Evolutionary conservation across 2,888 invertebrate genomes (phyloP), one percentile per base, ranked within the genome.

Genomic region (Pristionchus entomophagus): DNA sequence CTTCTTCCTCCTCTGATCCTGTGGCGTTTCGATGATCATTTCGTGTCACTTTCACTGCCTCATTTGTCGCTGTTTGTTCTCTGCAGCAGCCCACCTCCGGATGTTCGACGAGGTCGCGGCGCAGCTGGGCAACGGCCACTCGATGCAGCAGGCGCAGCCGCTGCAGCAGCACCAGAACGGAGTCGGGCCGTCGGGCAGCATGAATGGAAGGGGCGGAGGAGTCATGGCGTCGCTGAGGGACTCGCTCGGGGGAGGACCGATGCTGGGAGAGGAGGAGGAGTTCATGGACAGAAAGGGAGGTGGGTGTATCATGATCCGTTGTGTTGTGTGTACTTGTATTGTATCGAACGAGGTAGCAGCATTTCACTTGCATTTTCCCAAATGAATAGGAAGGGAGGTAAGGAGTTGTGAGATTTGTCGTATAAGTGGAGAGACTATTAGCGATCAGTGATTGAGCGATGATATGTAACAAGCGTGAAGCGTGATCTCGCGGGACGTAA

Each of bases 271-370:
- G 1, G 73, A 73, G 41, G 73, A 73, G 1, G 73, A 73, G n/a
- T 73, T 38, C 41, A 73, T 73, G 73, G 73, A 73, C 26, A 73
- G 73, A 41, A 73, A 73, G 17, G 73, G 73, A 73, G 73, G 73
- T 73, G 22, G 32, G 35, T 26, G 17, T 1, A 26, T n/a, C n/a
- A 56, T 59, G 26, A 26, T 59, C n/a, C n/a, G 26, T 59, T 26
- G 8, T 53, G 14, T 53, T 17, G 19, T 19, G 12, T 17, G 51
- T 53, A 53, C 53, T 10, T n/a, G 14, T 6, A 19, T 19, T 2
- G 51, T 14, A 51, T 5, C 2, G 51, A 19, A 51, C 14, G 51
- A 51, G 10, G 51, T 51, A 51, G 51, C 14, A 51, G 14, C 14
- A 51, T 51, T 51, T 51, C 51, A 2, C 12, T 19, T 51, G 14